Conservation (phyloP, 30 jellyfish, hydroid and myxozoan species). For the Clytia hemisphaerica region DNA sequence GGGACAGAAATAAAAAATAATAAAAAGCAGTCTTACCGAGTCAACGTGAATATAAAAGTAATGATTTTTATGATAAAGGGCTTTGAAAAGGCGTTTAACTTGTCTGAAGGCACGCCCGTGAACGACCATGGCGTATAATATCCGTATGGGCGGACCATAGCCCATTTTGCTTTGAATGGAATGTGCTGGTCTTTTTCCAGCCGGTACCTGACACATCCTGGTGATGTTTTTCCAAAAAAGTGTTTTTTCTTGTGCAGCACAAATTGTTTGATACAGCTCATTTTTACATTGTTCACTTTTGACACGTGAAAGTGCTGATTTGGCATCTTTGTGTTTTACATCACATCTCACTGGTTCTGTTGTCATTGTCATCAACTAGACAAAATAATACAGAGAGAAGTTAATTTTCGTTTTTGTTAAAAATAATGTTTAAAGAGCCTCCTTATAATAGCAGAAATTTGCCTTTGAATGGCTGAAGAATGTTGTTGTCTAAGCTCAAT, state of each 20-base stretch:
- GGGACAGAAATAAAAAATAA: too few relatives aligned
- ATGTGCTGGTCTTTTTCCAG: slow-evolving; percentile 85
- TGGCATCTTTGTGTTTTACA: slow-evolving; percentile 82
- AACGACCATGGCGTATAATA: slow-evolving; percentile 64
- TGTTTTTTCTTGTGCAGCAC: slow-evolving; percentile 49
- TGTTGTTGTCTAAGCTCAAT: too few relatives aligned
- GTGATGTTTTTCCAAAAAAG: slow-evolving; percentile 61
- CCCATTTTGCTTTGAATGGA: slow-evolving; percentile 58
- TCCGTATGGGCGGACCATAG: slow-evolving; percentile 82
- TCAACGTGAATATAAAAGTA: slow-evolving; percentile 93
- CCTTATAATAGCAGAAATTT: too few relatives aligned
- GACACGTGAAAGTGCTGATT: slow-evolving; percentile 81
- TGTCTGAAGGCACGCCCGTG: slow-evolving; percentile 94
- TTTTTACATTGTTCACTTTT: slow-evolving; percentile 54
- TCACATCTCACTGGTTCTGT: slow-evolving; percentile 44
- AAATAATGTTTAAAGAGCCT: too few relatives aligned
- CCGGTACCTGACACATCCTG: slow-evolving; percentile 73
- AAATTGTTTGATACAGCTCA: slow-evolving; percentile 59
- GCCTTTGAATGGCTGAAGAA: too few relatives aligned
- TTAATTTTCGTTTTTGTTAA: too few relatives aligned
- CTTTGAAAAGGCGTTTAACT: slow-evolving; percentile 75
- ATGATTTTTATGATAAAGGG: slow-evolving; percentile 78
- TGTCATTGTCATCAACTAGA: slow-evolving; percentile 14
- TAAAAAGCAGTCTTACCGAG: slow-evolving; percentile 59
- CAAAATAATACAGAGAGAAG: too few relatives aligned